Evolutionary conservation across 1,140 invertebrate species (phyloP).

Genomic region (Coelopa frigida): DNA sequence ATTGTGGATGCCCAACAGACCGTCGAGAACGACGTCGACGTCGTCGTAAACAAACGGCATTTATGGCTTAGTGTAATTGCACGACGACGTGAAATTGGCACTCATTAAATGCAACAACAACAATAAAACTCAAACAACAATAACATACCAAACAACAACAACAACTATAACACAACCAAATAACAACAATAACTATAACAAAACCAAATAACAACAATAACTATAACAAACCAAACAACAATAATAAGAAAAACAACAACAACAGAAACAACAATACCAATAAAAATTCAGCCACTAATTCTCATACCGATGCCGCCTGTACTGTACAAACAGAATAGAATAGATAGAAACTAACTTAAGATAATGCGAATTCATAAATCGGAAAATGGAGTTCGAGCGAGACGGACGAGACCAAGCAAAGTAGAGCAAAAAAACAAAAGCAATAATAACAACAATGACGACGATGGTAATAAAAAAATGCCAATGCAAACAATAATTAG

Average conservation of each 20-base stretch:
- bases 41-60: too few relatives aligned
- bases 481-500: too few relatives aligned
- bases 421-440: conserved; percentile 5
- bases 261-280: conserved; percentile 4
- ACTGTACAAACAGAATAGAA: too few relatives aligned
- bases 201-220: conserved; percentile 19
- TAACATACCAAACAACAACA: not conserved
- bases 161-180: not conserved
- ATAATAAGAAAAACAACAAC: conserved; percentile 11
- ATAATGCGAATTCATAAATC: too few relatives aligned
- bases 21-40: too few relatives aligned
- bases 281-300: not conserved
- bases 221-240: conserved; percentile 10
- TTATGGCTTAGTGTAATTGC: too few relatives aligned
- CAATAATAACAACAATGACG: conserved; percentile 3
- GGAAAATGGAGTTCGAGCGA: too few relatives aligned
- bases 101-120: conserved; percentile 17
- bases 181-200: conserved; percentile 9
- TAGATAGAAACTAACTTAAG: too few relatives aligned
- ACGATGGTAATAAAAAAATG: not conserved
- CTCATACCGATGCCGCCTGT: not conserved
- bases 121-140: conserved; percentile 2
- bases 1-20: too few relatives aligned
- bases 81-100: too few relatives aligned
- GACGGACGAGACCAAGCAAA: too few relatives aligned